These are phyloP conservation scores for Argopecten irradians DNA, from an alignment of 1,140 invertebrate species.

Conservation along the genomic window DNA sequence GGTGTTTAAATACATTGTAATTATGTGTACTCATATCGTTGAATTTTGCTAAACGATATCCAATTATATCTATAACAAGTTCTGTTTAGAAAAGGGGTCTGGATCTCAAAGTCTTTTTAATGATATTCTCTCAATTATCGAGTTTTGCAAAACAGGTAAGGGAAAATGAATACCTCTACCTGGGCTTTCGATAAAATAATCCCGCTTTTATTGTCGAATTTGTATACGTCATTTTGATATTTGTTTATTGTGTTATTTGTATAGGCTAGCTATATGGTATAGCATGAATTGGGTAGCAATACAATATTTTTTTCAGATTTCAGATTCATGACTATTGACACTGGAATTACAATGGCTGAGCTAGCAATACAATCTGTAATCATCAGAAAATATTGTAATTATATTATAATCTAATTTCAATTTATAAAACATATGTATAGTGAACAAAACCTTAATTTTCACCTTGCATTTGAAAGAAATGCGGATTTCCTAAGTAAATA, in stretches of 20 bases:
- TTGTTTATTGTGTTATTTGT: not conserved
- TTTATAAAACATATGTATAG: not conserved
- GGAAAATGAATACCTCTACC: not conserved
- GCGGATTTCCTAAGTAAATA: not conserved
- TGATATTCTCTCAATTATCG: not conserved
- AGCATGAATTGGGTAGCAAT: not conserved
- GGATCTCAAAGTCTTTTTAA: not conserved
- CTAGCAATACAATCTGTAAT: not conserved
- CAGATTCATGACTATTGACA: not conserved
- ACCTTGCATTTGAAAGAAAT: not conserved
- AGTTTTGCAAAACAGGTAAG: not conserved
- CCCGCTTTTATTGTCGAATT: not conserved
- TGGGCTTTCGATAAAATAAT: not conserved
- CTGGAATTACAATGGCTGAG: not conserved
- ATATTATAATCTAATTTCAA: not conserved
- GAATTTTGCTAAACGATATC: not conserved
- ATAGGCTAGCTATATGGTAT: not conserved
- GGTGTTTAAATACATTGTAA: not conserved
- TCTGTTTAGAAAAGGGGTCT: not conserved
- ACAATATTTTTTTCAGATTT: not conserved
- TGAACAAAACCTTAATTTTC: not conserved
- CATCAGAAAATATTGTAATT: not conserved
- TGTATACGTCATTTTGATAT: not conserved
- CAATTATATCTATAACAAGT: not conserved
- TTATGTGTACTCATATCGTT: not conserved